These are phyloP conservation scores for Machimus atricapillus DNA, from an alignment of 2,888 invertebrate species.

Conservation along the genomic window DNA sequence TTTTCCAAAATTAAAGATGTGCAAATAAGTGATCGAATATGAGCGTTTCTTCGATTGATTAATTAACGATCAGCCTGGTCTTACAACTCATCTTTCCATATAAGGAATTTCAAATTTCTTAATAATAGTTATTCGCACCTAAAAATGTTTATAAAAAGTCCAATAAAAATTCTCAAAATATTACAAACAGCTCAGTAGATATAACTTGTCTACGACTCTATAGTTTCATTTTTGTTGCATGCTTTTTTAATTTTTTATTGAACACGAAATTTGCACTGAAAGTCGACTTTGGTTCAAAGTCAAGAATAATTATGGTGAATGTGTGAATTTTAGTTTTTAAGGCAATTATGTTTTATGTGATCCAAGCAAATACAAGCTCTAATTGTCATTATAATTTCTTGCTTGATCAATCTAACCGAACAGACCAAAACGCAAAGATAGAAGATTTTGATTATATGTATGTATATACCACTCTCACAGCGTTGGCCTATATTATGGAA, in stretches of 20 bases:
- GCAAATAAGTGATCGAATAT: background rate
- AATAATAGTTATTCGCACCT: background rate
- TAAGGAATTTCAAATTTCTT: background rate
- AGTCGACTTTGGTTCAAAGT: background rate
- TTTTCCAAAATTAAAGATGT: background rate
- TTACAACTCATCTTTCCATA: background rate
- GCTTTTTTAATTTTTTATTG: background rate
- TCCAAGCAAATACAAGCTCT: background rate
- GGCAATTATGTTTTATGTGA: background rate
- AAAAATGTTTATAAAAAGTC: constrained; percentile 8
- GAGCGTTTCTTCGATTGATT: background rate
- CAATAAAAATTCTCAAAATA: constrained; percentile 4
- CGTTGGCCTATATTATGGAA: background rate
- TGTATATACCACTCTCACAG: too few species aligned
- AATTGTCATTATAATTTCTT: background rate
- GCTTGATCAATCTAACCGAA: background rate
- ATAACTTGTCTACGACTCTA: background rate
- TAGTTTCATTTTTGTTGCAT: background rate
- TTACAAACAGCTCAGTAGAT: constrained; percentile 2
- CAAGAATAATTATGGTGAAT: background rate
- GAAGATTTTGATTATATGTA: background rate
- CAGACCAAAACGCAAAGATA: background rate
- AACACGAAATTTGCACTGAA: constrained; percentile 33
- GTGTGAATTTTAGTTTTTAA: background rate
- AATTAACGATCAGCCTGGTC: background rate